Conservation (phyloP, 2,888 invertebrate genomes). For the Drosophila anomalata region DNA sequence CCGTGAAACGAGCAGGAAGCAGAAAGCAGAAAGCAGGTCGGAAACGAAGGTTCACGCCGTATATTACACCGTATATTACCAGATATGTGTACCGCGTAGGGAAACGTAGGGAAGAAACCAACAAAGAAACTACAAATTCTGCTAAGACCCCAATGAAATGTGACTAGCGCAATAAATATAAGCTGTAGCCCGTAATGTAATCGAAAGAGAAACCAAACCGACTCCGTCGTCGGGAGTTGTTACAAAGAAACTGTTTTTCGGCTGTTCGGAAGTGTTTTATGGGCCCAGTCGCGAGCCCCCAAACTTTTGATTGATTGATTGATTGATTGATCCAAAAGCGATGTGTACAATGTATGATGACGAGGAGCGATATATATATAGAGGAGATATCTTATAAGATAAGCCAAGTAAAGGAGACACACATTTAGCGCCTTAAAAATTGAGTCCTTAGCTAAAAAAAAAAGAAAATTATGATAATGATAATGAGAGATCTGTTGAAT, state of each 20-base stretch:
- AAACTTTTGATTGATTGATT: no score
- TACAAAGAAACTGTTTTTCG: background rate
- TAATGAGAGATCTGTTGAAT: slow-evolving; percentile 34
- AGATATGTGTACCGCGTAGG: no score
- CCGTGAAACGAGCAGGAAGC: background rate
- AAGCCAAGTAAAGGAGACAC: slow-evolving; percentile 24
- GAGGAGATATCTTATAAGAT: slow-evolving; percentile 9
- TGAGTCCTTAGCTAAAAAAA: slow-evolving; percentile 65
- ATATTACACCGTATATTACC: no score
- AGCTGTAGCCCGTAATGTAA: background rate
- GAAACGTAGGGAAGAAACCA: background rate
- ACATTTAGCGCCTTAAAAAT: slow-evolving; percentile 69
- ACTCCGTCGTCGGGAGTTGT: background rate
- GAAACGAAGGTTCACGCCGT: no score
- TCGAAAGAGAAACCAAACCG: slow-evolving; percentile 13
- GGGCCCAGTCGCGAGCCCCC: background rate
- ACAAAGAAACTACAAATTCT: slow-evolving; percentile 1
- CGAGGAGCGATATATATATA: background rate
- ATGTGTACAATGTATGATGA: slow-evolving; percentile 5
- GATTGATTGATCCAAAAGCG: slow-evolving; percentile 13
- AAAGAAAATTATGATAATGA: slow-evolving; percentile 8
- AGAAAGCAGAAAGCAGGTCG: no score
- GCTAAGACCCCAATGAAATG: slow-evolving; percentile 2
- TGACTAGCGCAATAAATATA: background rate
- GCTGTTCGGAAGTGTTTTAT: slow-evolving; percentile 2